These are phyloP conservation scores for Iphiclides podalirius DNA, from an alignment of 2,888 invertebrate species.

Conservation along the genomic window DNA sequence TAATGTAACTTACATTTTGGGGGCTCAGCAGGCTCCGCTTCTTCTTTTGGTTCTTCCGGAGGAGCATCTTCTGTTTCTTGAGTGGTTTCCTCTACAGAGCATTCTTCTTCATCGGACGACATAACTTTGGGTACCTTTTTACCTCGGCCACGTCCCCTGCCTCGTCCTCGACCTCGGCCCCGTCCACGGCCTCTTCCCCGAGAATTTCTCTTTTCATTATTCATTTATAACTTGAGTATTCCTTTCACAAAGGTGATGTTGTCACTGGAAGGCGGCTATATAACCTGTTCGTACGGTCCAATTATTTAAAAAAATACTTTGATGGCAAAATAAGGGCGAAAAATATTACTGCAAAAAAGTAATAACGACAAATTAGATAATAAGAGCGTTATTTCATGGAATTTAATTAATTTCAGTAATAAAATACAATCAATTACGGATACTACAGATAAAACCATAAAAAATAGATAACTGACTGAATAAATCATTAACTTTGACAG, in stretches of 20 bases:
- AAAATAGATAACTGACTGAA: too few relatives aligned
- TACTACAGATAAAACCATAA: too few relatives aligned
- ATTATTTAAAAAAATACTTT: too few relatives aligned
- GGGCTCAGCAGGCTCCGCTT: constrained; percentile 63
- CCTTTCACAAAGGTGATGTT: constrained; percentile 11
- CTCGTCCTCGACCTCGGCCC: constrained; percentile 87
- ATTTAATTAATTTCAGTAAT: too few relatives aligned
- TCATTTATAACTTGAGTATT: constrained; percentile 45
- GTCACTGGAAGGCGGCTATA: constrained; percentile 5
- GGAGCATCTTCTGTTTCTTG: constrained; percentile 76
- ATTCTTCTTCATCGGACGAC: constrained; percentile 81
- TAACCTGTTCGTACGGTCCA: constrained; percentile 8
- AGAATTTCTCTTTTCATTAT: constrained; percentile 80
- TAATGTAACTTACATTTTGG: constrained; percentile 69
- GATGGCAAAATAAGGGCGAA: too few relatives aligned
- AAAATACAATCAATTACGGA: too few relatives aligned
- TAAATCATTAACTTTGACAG: too few relatives aligned
- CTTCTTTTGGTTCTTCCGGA: constrained; percentile 66
- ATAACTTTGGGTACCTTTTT: constrained; percentile 87
- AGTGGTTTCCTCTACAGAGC: constrained; percentile 68
- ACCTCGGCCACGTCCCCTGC: constrained; percentile 84
- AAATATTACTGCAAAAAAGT: too few relatives aligned
- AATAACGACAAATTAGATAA: too few relatives aligned
- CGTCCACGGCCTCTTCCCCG: constrained; percentile 89
- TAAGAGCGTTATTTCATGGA: too few relatives aligned